Percentiles rank a stretch among this genome's conserved stretches.
Evolutionary conservation across 2,797 vertebrate species (phyloP).

Genomic region (Xenopus petersii): DNA sequence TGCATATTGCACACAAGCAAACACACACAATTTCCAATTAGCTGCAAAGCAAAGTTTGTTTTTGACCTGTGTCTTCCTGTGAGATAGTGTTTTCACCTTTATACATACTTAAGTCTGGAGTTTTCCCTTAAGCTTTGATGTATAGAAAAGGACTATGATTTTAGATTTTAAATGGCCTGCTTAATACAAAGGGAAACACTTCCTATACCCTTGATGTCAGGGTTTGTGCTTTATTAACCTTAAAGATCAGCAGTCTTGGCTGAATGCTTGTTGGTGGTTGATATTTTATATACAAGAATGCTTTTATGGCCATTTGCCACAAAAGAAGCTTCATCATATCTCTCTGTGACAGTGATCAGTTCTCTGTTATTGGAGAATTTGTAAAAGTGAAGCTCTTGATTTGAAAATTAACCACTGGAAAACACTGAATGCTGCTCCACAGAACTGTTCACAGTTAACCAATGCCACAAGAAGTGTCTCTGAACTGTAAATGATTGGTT

Average conservation of each 20-base stretch:
- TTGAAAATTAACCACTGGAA: background rate
- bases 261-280: background rate
- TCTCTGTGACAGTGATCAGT: too few species aligned
- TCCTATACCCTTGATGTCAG: background rate
- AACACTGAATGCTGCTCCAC: background rate
- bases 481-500: slow-evolving; percentile 13
- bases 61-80: slow-evolving; percentile 10
- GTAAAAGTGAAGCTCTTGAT: background rate
- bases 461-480: background rate
- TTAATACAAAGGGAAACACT: background rate
- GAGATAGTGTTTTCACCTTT: background rate
- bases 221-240: slow-evolving; percentile 5
- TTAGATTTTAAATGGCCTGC: background rate
- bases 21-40: background rate
- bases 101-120: slow-evolving; percentile 8
- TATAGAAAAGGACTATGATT: background rate
- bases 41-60: background rate
- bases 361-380: too few species aligned
- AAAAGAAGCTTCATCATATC: background rate
- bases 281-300: background rate
- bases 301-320: background rate
- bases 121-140: slow-evolving; percentile 6
- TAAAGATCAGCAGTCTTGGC: background rate
- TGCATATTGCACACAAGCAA: background rate
- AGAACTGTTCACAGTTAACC: background rate